Conservation (phyloP, 2,113 vertebrate genomes). For the Oostethus manadensis region DNA sequence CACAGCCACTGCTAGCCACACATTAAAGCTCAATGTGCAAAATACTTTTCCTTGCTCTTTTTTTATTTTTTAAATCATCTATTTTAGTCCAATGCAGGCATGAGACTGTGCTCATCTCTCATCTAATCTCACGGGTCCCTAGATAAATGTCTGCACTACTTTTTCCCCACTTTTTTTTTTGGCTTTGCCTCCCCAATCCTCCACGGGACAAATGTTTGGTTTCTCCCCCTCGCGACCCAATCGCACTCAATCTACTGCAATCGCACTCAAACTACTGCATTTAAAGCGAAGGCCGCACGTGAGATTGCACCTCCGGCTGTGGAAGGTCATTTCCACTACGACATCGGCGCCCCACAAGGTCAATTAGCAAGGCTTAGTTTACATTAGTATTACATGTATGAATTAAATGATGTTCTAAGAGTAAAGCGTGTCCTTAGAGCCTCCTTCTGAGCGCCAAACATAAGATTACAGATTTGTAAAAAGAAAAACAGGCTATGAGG, state of each 20-base stretch:
- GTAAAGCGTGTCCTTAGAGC: too few species aligned
- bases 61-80: neutral
- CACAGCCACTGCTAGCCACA: constrained; percentile 29
- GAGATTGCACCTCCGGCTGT: constrained; percentile 11
- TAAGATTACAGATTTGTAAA: too few species aligned
- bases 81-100: constrained; percentile 7
- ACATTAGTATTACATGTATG: too few species aligned
- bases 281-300: neutral
- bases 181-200: constrained; percentile 13
- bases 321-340: neutral
- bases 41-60: constrained; percentile 18
- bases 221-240: constrained; percentile 7
- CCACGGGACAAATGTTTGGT: constrained; percentile 34
- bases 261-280: constrained; percentile 4
- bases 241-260: constrained; percentile 9
- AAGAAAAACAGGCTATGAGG: neutral
- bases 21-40: constrained; percentile 12
- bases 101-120: constrained; percentile 17
- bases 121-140: constrained; percentile 37
- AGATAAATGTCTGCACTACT: constrained; percentile 41
- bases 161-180: neutral
- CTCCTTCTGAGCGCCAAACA: too few species aligned
- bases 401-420: too few species aligned
- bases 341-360: neutral
- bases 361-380: too few species aligned